Evolutionary conservation across 2,888 invertebrate species (phyloP), one percentile per base, ranked within the genome.

Genomic region (Cerastis rubricosa): DNA sequence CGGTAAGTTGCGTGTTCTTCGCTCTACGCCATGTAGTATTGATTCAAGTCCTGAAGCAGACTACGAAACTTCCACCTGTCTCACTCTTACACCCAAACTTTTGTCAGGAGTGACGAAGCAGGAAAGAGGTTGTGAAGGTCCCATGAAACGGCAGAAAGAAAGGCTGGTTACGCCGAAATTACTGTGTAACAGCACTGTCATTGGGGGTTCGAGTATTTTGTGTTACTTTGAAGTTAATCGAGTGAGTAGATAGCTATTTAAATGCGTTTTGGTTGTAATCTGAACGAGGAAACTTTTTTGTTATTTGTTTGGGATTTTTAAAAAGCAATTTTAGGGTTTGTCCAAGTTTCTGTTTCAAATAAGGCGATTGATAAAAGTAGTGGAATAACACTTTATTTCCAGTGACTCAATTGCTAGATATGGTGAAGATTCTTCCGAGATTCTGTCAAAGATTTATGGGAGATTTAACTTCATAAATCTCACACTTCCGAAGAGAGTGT

Each of bases 1-100:
- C 80, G 67, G 76, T 87, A 85, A 84, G 80, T 71, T 83, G 82
- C 76, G 82, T 83, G 87, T 83, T 84, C 82, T 82, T 78, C 76
- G 71, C 63, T 80, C 74, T 63, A 86, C 65, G 71, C 72, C 81
- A 84, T 87, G 82, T 82, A 71, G 80, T 88, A 88, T 88, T 80
- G 89, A 88, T 88, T 88, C 80, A 67, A 81, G 63, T 78, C 72
- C 76, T 84, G 73, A 74, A 77, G 68, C 67, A 70, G 74, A 75
- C 71, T 61, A 73, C 69, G 74, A 71, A 57, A 71, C 67, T 51
- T 51, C 67, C 61, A 78, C 49, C 65, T 59, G 71, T 85, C 87
- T 84, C 86, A 11, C 64, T 87, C 87, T 78, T 70, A 40, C 70
- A 59, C 54, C 57, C 51, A 40, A 45, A 61, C 0, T 74, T 72